Percentiles rank a stretch among this genome's conserved stretches.
These are phyloP conservation scores for Euwallacea fornicatus DNA, from an alignment of 1,140 invertebrate genomes.

Conservation along the genomic window DNA sequence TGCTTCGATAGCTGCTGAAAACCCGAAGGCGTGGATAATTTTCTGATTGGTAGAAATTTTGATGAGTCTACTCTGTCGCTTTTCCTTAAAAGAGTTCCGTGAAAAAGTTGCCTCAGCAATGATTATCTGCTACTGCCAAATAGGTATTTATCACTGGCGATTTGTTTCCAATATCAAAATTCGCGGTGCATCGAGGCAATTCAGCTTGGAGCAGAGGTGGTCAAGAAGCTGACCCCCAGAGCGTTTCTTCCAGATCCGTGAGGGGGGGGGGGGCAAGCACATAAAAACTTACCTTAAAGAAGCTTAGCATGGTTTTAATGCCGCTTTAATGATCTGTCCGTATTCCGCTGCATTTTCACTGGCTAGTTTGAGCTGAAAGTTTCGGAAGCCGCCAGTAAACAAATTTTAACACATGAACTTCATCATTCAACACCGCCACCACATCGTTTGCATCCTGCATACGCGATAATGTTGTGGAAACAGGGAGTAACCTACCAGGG, in stretches of 20 bases:
- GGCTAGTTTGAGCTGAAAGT: not conserved
- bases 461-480: too few relatives aligned
- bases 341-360: not conserved
- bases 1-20: too few relatives aligned
- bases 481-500: not conserved
- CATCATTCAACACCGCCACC: constrained; percentile 1
- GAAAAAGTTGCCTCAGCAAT: not conserved
- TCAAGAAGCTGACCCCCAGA: constrained; percentile 84
- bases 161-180: not conserved
- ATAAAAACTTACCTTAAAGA: constrained; percentile 20
- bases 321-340: not conserved
- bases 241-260: constrained; percentile 84
- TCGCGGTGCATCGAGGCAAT: constrained; percentile 67
- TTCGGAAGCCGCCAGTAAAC: not conserved
- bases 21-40: too few relatives aligned
- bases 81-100: not conserved
- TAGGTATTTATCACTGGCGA: not conserved
- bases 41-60: not conserved
- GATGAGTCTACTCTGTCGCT: not conserved
- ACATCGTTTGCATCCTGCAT: not conserved
- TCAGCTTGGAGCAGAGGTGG: constrained; percentile 85
- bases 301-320: not conserved
- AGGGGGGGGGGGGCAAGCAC: constrained; percentile 51
- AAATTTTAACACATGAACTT: not conserved
- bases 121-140: too few relatives aligned